A percentile compares a stretch with the other conserved stretches of the same genome.
These are phyloP conservation scores for Oscheius myriophilus DNA, from an alignment of 2,888 invertebrate species.

Conservation along the genomic window DNA sequence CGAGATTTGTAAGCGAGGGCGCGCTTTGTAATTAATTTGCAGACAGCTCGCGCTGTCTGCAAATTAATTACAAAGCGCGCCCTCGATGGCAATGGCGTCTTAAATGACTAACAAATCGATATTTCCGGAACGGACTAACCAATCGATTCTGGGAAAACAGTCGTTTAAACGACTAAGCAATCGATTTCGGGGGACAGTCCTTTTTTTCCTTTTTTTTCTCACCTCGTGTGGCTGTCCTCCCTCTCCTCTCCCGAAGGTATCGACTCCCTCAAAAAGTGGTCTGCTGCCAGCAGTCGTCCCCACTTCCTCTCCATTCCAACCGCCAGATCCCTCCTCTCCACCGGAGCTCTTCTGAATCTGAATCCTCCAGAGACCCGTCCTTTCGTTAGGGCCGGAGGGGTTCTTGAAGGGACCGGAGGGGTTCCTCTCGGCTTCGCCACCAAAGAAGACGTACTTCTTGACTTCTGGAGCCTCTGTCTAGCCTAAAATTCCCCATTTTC, in stretches of 20 bases:
- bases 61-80: too few species aligned
- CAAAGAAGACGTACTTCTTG: constrained; percentile 16
- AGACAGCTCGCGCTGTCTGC: too few species aligned
- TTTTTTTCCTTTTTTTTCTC: neutral
- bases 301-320: constrained; percentile 19
- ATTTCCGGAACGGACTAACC: too few species aligned
- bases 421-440: constrained; percentile 3
- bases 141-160: too few species aligned
- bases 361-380: neutral
- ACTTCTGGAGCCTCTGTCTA: neutral
- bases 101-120: too few species aligned
- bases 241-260: neutral
- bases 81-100: too few species aligned
- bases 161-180: too few species aligned
- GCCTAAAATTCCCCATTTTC: constrained; percentile 4
- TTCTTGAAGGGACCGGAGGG: neutral
- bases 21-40: too few species aligned
- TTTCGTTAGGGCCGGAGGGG: too few species aligned
- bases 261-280: neutral
- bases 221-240: constrained; percentile 12
- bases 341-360: neutral
- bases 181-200: neutral
- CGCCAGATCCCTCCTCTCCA: neutral
- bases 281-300: constrained; percentile 13
- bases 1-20: too few species aligned